phyloP scores from a whole-genome alignment of 53 echinoderm and acorn worm genomes.

The Mesocentrotus franciscanus region DNA sequence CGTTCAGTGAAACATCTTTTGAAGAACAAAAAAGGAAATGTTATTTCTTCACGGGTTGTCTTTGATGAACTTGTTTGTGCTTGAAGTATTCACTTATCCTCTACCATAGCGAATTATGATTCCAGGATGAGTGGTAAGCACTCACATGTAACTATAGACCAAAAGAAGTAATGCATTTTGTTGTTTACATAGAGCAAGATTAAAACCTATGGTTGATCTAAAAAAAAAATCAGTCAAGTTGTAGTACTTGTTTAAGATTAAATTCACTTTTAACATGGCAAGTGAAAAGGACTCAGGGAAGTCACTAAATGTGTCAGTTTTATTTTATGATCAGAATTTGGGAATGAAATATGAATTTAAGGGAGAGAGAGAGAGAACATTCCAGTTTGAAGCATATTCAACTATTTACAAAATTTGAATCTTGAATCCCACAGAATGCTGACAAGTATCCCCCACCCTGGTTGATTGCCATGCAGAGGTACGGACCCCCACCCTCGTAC shows the following conservation, averaged over 20 bases:
- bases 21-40: no score
- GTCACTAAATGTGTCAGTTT: background rate
- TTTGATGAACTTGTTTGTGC: no score
- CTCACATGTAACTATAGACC: no score
- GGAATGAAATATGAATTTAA: background rate
- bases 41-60: no score
- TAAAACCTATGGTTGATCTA: background rate
- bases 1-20: no score
- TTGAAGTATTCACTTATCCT: no score
- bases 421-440: slow-evolving; percentile 74
- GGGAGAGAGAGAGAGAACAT: background rate
- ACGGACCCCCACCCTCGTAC: slow-evolving; percentile 97
- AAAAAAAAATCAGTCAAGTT: background rate
- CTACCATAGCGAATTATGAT: no score
- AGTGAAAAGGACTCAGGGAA: background rate
- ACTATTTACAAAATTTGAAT: no score
- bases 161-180: no score
- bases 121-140: no score
- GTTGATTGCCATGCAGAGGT: slow-evolving; percentile 99
- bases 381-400: background rate
- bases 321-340: background rate
- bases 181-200: background rate
- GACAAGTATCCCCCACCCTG: slow-evolving; percentile 97
- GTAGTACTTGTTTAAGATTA: background rate
- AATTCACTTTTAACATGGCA: background rate